Percentiles rank a stretch among this genome's conserved stretches.
These are phyloP conservation scores for Crambe crambe DNA, from an alignment of 37 sponge, comb jelly and placozoan genomes.

Conservation along the genomic window DNA sequence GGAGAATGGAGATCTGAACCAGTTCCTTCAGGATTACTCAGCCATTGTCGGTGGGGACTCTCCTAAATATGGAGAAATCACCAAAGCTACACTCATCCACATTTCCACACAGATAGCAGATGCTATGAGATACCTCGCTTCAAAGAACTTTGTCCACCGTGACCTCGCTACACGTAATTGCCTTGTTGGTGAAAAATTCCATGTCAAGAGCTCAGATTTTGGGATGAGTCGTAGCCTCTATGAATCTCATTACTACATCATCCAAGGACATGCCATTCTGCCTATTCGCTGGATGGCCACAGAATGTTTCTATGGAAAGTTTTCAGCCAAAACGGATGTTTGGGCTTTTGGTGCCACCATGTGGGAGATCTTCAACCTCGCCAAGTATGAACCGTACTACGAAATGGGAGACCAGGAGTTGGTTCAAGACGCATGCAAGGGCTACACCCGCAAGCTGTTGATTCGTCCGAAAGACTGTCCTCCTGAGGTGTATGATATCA, in stretches of 20 bases:
- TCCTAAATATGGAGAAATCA: not conserved
- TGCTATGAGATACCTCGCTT: conserved; percentile 83
- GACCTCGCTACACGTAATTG: conserved; percentile 86
- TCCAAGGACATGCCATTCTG: conserved; percentile 58
- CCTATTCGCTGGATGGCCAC: conserved; percentile 86
- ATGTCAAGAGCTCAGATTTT: conserved; percentile 81
- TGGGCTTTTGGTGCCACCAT: conserved; percentile 87
- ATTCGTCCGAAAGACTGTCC: conserved; percentile 53
- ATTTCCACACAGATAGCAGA: conserved; percentile 64
- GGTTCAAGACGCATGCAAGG: conserved; percentile 60
- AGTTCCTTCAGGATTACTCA: conserved; percentile 60
- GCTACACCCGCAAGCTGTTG: conserved; percentile 28
- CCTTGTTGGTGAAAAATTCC: conserved; percentile 69
- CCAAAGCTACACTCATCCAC: conserved; percentile 44
- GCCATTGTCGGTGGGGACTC: not conserved
- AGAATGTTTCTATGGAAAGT: conserved; percentile 81
- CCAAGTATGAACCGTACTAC: conserved; percentile 58
- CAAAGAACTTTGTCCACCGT: conserved; percentile 67
- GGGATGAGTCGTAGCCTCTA: conserved; percentile 81
- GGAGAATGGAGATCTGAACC: conserved; percentile 87
- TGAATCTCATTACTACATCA: conserved; percentile 58
- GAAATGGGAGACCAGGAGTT: conserved; percentile 68
- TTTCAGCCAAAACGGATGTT: conserved; percentile 83
- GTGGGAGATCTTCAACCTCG: conserved; percentile 85
- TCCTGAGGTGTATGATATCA: conserved; percentile 55